Percentiles rank a stretch among this genome's conserved stretches.
Conservation (phyloP, 1,140 invertebrate genomes). For the Elysia chlorotica region DNA sequence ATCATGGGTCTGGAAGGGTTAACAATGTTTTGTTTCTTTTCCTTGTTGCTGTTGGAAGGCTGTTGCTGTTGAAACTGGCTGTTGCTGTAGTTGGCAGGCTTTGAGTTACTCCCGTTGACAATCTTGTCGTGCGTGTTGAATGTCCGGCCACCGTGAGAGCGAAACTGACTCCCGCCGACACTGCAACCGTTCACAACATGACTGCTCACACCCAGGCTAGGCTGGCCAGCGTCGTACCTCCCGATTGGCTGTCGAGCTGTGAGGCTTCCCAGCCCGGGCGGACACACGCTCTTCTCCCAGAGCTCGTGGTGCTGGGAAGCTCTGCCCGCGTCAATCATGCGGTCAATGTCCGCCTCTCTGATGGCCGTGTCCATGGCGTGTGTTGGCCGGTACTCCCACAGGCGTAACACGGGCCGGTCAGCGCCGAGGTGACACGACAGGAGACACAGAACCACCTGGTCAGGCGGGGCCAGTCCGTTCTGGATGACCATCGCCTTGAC, state of each 20-base stretch:
- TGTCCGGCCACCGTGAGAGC: no score
- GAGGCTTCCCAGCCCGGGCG: neutral
- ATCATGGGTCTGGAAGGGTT: no score
- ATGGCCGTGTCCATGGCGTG: conserved; percentile 47
- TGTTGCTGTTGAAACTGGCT: no score
- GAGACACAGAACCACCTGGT: conserved; percentile 37
- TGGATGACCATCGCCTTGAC: conserved; percentile 47
- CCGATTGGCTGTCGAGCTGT: neutral
- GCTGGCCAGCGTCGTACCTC: no score
- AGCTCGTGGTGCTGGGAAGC: conserved; percentile 48
- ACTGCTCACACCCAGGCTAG: no score
- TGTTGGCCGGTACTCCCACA: conserved; percentile 46
- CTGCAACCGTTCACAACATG: no score
- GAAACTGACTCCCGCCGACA: no score
- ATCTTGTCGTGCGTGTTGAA: no score
- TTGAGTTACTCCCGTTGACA: no score
- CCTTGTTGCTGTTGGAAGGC: no score
- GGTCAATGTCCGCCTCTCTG: conserved; percentile 45
- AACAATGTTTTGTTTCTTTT: no score
- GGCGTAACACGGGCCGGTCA: conserved; percentile 44
- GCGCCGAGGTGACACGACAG: conserved; percentile 42
- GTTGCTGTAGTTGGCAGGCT: no score
- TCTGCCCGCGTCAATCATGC: conserved; percentile 48
- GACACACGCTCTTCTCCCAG: conserved; percentile 39
- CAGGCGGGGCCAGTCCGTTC: conserved; percentile 44